These are phyloP conservation scores for Platyrinchus mystaceus DNA, from an alignment of 2,797 vertebrate species.

Conservation along the genomic window DNA sequence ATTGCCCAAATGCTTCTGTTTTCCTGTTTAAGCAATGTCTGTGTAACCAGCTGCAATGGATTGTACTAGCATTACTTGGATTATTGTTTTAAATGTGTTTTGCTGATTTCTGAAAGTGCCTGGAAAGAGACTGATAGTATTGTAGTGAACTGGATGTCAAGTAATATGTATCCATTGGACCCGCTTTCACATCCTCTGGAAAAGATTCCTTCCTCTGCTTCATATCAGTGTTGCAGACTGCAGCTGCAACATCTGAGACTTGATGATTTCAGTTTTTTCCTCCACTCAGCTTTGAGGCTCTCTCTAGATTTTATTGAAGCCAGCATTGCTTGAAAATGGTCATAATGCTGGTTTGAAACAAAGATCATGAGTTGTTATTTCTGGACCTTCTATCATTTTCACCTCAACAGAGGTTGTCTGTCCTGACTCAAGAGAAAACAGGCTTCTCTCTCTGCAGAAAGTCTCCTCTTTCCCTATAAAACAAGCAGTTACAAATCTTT, in stretches of 20 bases:
- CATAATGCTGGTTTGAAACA: not conserved
- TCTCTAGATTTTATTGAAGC: not conserved
- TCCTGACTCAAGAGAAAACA: not conserved
- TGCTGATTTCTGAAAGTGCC: not conserved
- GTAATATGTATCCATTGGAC: not conserved
- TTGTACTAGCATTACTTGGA: not conserved
- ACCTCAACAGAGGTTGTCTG: not conserved
- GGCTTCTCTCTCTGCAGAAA: not conserved
- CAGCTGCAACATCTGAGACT: not conserved
- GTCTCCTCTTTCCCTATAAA: not conserved
- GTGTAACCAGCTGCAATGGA: not conserved
- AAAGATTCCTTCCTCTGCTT: not conserved
- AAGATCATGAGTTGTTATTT: not conserved
- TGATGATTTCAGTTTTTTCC: not conserved
- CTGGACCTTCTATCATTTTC: not conserved
- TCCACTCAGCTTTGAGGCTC: not conserved
- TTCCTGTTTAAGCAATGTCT: not conserved
- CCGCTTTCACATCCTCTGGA: not conserved
- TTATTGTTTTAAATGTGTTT: not conserved
- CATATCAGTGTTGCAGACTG: not conserved
- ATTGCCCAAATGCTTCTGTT: not conserved
- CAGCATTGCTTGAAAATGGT: not conserved
- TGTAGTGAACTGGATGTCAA: not conserved
- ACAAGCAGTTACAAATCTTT: not conserved
- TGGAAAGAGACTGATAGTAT: not conserved